Percentiles rank a stretch among this genome's conserved stretches.
These are phyloP conservation scores for Ormia ochracea DNA, from an alignment of 2,888 invertebrate genomes.

Conservation along the genomic window DNA sequence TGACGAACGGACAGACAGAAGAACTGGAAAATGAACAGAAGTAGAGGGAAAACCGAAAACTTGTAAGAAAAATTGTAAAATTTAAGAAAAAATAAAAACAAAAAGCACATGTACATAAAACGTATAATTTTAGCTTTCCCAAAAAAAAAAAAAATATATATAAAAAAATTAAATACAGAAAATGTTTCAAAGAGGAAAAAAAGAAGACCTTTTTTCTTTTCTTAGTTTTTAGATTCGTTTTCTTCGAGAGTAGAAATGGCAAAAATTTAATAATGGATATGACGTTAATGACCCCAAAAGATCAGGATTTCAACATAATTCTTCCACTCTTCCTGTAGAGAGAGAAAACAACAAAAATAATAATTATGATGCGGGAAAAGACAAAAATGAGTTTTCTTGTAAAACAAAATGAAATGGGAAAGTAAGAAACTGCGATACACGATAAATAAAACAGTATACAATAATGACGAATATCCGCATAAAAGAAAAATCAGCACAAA, in stretches of 20 bases:
- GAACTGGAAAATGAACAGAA: slow-evolving; percentile 4
- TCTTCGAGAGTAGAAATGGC: not conserved
- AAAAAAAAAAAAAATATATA: slow-evolving; percentile 14
- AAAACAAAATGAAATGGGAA: not conserved
- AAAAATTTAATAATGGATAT: not conserved
- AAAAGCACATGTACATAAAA: slow-evolving; percentile 8
- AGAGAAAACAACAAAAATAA: slow-evolving; percentile 21
- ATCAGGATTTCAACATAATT: slow-evolving; percentile 42
- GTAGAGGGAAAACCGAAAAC: not conserved
- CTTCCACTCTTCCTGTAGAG: not conserved
- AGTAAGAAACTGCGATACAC: not conserved
- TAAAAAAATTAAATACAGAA: not conserved
- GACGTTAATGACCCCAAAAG: slow-evolving; percentile 38
- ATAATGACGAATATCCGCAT: slow-evolving; percentile 46
- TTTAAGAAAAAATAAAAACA: not conserved
- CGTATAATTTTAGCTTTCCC: slow-evolving; percentile 53
- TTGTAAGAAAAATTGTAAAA: slow-evolving; percentile 39
- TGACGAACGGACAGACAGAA: slow-evolving; percentile 25
- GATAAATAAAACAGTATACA: slow-evolving; percentile 2
- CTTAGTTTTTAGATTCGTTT: not conserved
- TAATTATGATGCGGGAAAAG: slow-evolving; percentile 39
- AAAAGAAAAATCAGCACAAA: slow-evolving; percentile 37
- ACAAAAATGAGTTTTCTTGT: not conserved
- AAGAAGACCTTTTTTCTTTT: slow-evolving; percentile 43
- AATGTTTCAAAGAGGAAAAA: not conserved